Base-by-base conservation (phyloP, 2,888 invertebrate genomes). In the Lumbricus terrestris region DNA sequence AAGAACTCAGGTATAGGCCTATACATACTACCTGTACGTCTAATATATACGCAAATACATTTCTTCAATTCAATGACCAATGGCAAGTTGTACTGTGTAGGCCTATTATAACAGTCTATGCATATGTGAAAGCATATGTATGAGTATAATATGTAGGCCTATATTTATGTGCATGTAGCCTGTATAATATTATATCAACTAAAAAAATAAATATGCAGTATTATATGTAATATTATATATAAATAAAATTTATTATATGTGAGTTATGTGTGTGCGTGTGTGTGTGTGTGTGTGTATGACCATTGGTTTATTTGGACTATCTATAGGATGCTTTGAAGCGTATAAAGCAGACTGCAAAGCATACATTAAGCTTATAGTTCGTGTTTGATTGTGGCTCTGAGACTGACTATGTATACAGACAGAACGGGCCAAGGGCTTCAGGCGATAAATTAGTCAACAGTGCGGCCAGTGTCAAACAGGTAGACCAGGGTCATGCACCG, bases 371-470 rank as follows among this genome's bases (percentile, higher is more conserved):
- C n/a, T n/a, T n/a, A n/a, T 69, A 29, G 69, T n/a, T n/a, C 6
- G 69, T 69, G 69, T 69, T 69, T 69, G 69, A n/a, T 4, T n/a
- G 29, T 8, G 11, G n/a, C n/a, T 40, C 8, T 42, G 1, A 47
- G n/a, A 69, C 8, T n/a, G 69, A 16, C 69, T n/a, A 29, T n/a
- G 8, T 40, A 16, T 16, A 15, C n/a, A 69, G 8, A n/a, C 1
- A 1, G 29, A n/a, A 16, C 11, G 29, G 29, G 69, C 13, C 69
- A 69, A 6, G 69, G 0, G 29, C 69, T 69, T 69, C 69, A 69
- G 69, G 69, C n/a, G n/a, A 69, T 69, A n/a, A 69, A n/a, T 69
- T 69, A 69, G 69, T 69, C 69, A 69, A n/a, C 69, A n/a, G n/a
- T n/a, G n/a, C 69, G 29, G 69, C 69, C n/a, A 11, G 69, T 69